phyloP scores from a whole-genome alignment of 1,140 invertebrate species.

The Stenopsyche tienmushanensis region DNA sequence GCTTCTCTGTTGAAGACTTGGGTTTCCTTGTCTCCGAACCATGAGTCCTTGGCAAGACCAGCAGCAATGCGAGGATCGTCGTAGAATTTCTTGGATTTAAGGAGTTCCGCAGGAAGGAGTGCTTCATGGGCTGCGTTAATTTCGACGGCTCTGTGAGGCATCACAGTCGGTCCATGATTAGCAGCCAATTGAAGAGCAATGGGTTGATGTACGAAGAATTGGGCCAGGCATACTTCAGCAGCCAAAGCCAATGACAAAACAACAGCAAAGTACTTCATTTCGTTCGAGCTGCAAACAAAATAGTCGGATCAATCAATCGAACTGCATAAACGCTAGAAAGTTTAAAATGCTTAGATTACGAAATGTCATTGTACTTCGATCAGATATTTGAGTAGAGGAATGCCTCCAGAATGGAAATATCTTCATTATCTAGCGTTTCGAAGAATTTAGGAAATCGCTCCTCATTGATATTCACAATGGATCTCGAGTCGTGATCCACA shows the following conservation, averaged over 20 bases:
- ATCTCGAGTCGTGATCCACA: too few species aligned
- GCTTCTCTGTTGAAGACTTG: slow-evolving; percentile 73
- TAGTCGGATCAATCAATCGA: slow-evolving; percentile 2
- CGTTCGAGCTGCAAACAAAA: slow-evolving; percentile 19
- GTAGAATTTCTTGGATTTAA: slow-evolving; percentile 70
- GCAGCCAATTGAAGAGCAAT: slow-evolving; percentile 33
- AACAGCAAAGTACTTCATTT: slow-evolving; percentile 30
- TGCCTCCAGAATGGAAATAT: too few species aligned
- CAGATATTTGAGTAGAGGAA: too few species aligned
- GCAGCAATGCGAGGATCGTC: slow-evolving; percentile 71
- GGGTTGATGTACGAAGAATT: slow-evolving; percentile 31
- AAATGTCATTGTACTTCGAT: too few species aligned
- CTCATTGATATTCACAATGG: too few species aligned
- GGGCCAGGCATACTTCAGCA: slow-evolving; percentile 12
- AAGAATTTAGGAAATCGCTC: too few species aligned
- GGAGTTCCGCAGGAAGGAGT: slow-evolving; percentile 55
- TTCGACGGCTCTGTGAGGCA: slow-evolving; percentile 51
- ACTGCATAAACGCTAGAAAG: neutral
- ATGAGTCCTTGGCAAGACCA: slow-evolving; percentile 71
- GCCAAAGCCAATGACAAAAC: slow-evolving; percentile 14
- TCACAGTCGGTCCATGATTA: slow-evolving; percentile 29
- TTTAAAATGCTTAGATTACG: neutral
- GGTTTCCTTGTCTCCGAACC: slow-evolving; percentile 72
- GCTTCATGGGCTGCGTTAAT: slow-evolving; percentile 52
- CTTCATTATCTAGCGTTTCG: too few species aligned